Percentiles rank a stretch among this genome's conserved stretches.
Evolutionary conservation across 1,140 invertebrate species (phyloP).

Genomic region (Drosophila ercepeae): DNA sequence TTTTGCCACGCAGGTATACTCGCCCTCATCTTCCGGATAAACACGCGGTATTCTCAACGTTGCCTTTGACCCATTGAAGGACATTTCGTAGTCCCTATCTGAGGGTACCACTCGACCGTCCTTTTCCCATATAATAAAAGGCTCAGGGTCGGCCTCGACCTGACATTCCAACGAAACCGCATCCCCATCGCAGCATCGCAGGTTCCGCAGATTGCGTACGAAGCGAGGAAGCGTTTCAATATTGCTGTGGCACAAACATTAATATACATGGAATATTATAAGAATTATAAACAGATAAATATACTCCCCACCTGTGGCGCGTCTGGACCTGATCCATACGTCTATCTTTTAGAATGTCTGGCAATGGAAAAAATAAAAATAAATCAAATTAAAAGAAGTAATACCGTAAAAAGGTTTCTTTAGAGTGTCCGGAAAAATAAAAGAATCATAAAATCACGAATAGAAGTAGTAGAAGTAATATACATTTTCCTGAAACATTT

Average conservation of each 20-base stretch:
- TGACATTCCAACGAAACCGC: constrained; percentile 90
- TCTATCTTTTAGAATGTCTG: constrained; percentile 76
- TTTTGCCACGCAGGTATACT: constrained; percentile 92
- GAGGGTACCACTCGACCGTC: constrained; percentile 87
- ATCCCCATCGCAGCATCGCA: constrained; percentile 93
- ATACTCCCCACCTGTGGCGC: constrained; percentile 83
- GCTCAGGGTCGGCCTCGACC: constrained; percentile 87
- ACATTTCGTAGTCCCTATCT: constrained; percentile 87
- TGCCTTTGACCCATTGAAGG: constrained; percentile 88
- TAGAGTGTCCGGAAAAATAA: too few relatives aligned
- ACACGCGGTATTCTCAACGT: constrained; percentile 90
- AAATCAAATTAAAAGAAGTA: too few relatives aligned
- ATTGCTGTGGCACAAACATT: constrained; percentile 85
- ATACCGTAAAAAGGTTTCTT: too few relatives aligned
- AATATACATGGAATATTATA: constrained; percentile 2
- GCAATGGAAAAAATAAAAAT: not conserved
- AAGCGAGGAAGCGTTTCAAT: constrained; percentile 90
- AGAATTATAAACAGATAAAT: not conserved
- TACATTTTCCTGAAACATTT: too few relatives aligned
- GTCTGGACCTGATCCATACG: constrained; percentile 83
- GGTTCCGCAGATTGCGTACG: constrained; percentile 88
- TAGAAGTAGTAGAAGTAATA: too few relatives aligned
- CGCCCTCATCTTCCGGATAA: constrained; percentile 94
- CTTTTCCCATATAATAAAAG: constrained; percentile 91
- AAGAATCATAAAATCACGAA: too few relatives aligned